Conservation (phyloP, 2,113 vertebrate genomes). For the Atrichornis clamosus region DNA sequence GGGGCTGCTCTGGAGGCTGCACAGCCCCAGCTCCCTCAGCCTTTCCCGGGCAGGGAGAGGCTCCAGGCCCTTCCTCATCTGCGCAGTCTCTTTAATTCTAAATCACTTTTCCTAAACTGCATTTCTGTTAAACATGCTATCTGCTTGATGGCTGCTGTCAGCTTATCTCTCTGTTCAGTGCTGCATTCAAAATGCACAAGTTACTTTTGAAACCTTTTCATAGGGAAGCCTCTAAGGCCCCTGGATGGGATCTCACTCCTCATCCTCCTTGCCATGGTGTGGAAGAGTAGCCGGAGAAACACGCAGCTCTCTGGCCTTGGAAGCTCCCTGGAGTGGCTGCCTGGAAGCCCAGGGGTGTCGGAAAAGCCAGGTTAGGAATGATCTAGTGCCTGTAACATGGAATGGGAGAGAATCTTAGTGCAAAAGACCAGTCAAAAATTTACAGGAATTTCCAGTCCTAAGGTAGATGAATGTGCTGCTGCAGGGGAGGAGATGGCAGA, state of each 20-base stretch:
- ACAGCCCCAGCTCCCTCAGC: too few species aligned
- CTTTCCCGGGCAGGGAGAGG: too few species aligned
- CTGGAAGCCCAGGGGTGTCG: neutral
- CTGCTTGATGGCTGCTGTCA: neutral
- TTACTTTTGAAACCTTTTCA: neutral
- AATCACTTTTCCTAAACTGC: neutral
- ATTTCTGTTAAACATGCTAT: neutral
- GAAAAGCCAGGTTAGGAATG: neutral
- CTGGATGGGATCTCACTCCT: neutral
- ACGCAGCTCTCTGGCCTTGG: neutral
- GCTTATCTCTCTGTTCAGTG: neutral
- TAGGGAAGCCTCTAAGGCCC: neutral
- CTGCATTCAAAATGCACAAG: neutral
- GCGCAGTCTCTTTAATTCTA: neutral
- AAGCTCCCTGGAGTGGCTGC: neutral
- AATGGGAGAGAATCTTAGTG: neutral
- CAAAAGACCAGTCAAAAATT: neutral
- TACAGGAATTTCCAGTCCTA: neutral
- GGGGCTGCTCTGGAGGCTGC: too few species aligned
- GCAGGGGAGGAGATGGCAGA: neutral
- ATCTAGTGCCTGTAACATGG: too few species aligned
- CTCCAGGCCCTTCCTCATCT: too few species aligned
- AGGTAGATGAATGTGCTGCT: neutral
- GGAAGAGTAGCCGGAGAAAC: neutral
- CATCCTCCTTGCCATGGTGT: fast-evolving